A percentile compares a stretch with the other conserved stretches of the same genome.
Evolutionary conservation across 1,140 invertebrate genomes (phyloP).

Genomic region (Diorhabda sublineata): DNA sequence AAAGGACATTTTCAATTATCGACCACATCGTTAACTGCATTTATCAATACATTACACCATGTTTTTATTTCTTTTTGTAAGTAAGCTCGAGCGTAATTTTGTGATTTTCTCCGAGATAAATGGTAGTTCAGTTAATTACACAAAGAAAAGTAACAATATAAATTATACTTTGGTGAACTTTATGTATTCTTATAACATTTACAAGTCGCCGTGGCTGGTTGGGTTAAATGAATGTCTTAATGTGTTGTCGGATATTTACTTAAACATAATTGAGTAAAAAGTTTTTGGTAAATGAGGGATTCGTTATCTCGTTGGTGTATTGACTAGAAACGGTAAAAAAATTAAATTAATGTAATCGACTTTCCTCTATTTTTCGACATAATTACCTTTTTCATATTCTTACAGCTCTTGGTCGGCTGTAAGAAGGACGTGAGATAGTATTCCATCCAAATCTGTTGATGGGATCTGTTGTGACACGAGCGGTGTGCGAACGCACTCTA

Average conservation of each 20-base stretch:
- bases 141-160: slow-evolving; percentile 26
- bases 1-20: slow-evolving; percentile 38
- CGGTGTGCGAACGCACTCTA: no score
- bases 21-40: slow-evolving; percentile 33
- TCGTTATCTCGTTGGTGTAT: neutral
- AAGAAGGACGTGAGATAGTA: no score
- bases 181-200: slow-evolving; percentile 1
- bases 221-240: neutral
- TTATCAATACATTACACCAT: slow-evolving; percentile 33
- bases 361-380: no score
- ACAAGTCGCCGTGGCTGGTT: neutral
- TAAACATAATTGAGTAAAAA: neutral
- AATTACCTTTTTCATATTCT: no score
- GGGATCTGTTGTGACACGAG: no score
- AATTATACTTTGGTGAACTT: slow-evolving; percentile 15
- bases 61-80: slow-evolving; percentile 18
- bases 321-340: neutral
- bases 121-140: slow-evolving; percentile 28
- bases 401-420: no score
- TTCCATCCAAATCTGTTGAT: no score
- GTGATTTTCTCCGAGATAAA: slow-evolving; percentile 33
- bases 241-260: neutral
- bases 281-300: neutral
- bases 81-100: slow-evolving; percentile 26
- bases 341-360: no score